A percentile compares a stretch with the other conserved stretches of the same genome.
phyloP scores from a whole-genome alignment of 1,140 invertebrate genomes.

The Procambarus virginalis region DNA sequence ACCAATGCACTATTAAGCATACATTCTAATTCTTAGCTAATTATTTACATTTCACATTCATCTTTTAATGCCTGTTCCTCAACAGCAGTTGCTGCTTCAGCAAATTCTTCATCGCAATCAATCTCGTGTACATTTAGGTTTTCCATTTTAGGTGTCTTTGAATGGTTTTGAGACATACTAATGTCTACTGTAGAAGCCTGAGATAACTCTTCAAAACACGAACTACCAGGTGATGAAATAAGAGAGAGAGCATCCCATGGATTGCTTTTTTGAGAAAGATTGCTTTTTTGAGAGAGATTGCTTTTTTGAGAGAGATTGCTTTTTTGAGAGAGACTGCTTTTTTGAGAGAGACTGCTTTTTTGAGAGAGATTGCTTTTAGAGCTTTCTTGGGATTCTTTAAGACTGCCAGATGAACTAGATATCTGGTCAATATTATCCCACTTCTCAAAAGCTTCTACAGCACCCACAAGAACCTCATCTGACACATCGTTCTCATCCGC shows the following conservation, averaged over 20 bases:
- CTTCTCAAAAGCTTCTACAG: constrained; percentile 14
- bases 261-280: constrained; percentile 19
- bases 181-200: not conserved
- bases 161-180: not conserved
- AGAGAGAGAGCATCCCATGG: constrained; percentile 46
- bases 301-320: constrained; percentile 27
- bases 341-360: constrained; percentile 14
- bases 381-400: constrained; percentile 9
- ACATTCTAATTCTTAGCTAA: no score
- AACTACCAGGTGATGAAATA: constrained; percentile 16
- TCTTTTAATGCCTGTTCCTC: not conserved
- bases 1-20: no score
- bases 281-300: not conserved
- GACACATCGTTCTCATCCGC: not conserved
- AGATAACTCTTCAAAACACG: constrained; percentile 10
- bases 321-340: not conserved
- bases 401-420: not conserved
- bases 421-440: constrained; percentile 34
- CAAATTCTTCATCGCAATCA: not conserved
- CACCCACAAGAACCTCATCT: constrained; percentile 1
- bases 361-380: not conserved
- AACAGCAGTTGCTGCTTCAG: no score
- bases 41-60: not conserved
- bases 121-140: not conserved
- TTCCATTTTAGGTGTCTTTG: no score